Percentiles rank a stretch among this genome's conserved stretches.
These are phyloP conservation scores for Melanostoma scalare DNA, from an alignment of 2,888 invertebrate genomes.

Conservation along the genomic window DNA sequence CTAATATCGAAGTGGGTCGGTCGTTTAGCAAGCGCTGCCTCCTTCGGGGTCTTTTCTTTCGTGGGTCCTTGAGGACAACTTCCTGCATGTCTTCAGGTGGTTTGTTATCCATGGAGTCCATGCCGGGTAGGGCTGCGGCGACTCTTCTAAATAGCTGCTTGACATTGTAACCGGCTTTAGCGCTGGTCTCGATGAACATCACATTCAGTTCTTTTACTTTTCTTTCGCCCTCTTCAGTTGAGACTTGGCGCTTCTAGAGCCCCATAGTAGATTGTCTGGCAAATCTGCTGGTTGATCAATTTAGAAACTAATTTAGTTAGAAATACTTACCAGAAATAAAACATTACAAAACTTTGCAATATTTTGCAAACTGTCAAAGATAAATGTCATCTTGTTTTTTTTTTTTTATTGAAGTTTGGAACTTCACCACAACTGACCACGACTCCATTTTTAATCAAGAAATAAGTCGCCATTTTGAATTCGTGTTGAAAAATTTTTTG, in stretches of 20 bases:
- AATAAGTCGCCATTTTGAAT: too few relatives aligned
- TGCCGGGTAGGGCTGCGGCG: conserved; percentile 98
- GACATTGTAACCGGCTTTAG: conserved; percentile 99
- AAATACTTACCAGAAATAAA: too few relatives aligned
- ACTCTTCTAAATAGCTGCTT: conserved; percentile 99
- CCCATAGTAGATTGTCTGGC: too few relatives aligned
- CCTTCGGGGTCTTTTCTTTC: conserved; percentile 96
- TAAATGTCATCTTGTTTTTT: too few relatives aligned
- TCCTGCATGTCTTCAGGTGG: conserved; percentile 99
- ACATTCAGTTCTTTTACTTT: conserved; percentile 99
- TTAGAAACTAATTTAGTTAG: too few relatives aligned
- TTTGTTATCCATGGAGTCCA: conserved; percentile 98
- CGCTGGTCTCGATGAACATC: conserved; percentile 99
- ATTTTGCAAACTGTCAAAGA: too few relatives aligned
- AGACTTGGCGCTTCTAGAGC: conserved; percentile 92
- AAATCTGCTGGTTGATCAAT: too few relatives aligned
- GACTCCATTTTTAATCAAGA: too few relatives aligned
- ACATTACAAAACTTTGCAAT: too few relatives aligned
- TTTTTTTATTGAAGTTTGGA: too few relatives aligned
- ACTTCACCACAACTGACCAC: too few relatives aligned
- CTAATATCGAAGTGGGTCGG: conserved; percentile 39
- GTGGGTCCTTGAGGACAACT: conserved; percentile 96
- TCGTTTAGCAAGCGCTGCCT: conserved; percentile 93
- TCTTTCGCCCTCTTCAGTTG: conserved; percentile 98
- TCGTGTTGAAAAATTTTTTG: too few relatives aligned